Percentiles rank a stretch among this genome's conserved stretches.
These are phyloP conservation scores for Ophion obscuratus DNA, from an alignment of 2,888 invertebrate genomes.

Conservation along the genomic window DNA sequence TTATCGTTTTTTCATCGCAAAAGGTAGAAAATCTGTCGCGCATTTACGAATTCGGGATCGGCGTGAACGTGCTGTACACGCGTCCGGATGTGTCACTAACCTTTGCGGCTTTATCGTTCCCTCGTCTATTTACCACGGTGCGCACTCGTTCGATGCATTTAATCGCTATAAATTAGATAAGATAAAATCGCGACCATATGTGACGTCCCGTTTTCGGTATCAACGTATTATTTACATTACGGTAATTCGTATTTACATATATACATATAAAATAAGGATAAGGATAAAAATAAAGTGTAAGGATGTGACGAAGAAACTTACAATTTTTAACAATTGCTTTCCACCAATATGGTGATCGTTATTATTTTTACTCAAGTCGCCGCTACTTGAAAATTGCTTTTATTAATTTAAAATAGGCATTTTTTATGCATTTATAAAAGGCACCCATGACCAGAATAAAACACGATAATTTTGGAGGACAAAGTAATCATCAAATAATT, in stretches of 20 bases:
- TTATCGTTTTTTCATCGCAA: background rate
- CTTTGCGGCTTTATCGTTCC: background rate
- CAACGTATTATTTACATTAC: background rate
- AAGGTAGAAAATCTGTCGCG: background rate
- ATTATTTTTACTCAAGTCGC: too few relatives aligned
- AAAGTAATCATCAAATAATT: background rate
- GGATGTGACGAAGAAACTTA: background rate
- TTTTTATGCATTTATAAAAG: too few relatives aligned
- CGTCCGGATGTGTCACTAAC: background rate
- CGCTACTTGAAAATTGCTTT: too few relatives aligned
- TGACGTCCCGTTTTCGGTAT: background rate
- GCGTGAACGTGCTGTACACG: background rate
- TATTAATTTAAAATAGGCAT: too few relatives aligned
- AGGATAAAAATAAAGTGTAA: background rate
- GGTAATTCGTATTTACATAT: background rate
- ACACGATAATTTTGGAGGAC: background rate
- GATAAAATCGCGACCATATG: background rate
- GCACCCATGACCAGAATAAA: background rate
- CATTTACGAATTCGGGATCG: background rate
- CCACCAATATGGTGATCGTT: too few relatives aligned
- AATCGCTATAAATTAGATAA: slow-evolving; percentile 1
- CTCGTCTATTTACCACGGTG: background rate
- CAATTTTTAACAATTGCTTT: too few relatives aligned
- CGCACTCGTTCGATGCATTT: background rate
- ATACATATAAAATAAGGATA: background rate